Base-by-base conservation (phyloP, 2,888 invertebrate species). In the Mycalesis mineus region DNA sequence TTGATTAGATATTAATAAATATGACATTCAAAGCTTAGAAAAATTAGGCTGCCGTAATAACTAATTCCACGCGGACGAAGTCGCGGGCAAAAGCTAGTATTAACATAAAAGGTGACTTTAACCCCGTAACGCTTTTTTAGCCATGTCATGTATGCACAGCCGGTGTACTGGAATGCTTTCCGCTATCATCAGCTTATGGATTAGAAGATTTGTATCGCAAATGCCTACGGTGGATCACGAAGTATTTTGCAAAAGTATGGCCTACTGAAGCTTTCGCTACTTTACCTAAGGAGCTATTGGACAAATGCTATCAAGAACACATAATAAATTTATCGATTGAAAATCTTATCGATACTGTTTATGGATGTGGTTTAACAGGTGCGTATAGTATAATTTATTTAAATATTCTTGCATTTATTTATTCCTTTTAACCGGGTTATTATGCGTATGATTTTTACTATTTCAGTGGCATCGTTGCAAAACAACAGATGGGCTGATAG, bases 71-170 rank as follows among this genome's bases (percentile, higher is more conserved):
- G n/a, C n/a, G n/a, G n/a, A n/a, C n/a, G n/a, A n/a, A n/a, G n/a
- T n/a, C n/a, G n/a, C n/a, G n/a, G n/a, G n/a, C n/a, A n/a, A n/a
- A n/a, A n/a, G n/a, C n/a, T 11, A 11, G 5, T 3, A 41, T 13
- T 13, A 14, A 33, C 7, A 13, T 33, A 15, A 45, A 15, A 40
- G 28, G 15, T 58, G 51, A 29, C 28, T 50, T 48, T 33, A 54
- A 50, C 37, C 37, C n/a, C 54, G 13, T 52, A 44, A 63, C 88
- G 90, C 31, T 90, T 91, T 36, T 22, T 42, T 78, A 95, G 94
- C 98, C 98, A 0, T 98, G 98, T 80, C 92, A 94, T 45, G 94
- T 95, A 33, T 98, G 98, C 80, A 94, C 94, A 14, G 93, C 94
- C 45, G 97, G 97, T 5, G 95, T 97, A 2, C 83, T 97, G 36